phyloP scores from a whole-genome alignment of 2,888 invertebrate species.

The Stenodema calcarata region DNA sequence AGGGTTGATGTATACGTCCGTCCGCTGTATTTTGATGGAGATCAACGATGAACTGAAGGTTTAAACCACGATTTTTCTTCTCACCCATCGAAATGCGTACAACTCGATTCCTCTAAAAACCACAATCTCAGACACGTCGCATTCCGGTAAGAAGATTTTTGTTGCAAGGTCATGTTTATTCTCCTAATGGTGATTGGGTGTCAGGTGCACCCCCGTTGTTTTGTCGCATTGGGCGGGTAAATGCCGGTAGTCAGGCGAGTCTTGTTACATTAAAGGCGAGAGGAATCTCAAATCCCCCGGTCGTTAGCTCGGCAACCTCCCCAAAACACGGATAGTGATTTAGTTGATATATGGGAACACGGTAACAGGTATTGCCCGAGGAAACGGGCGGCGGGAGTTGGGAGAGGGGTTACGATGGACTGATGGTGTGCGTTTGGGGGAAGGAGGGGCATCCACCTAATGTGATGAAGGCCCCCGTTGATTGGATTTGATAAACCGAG shows the following conservation, averaged over 20 bases:
- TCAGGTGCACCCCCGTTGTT: not conserved
- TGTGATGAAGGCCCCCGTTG: constrained; percentile 41
- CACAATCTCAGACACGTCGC: too few species aligned
- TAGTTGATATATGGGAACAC: constrained; percentile 27
- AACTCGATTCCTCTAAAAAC: too few species aligned
- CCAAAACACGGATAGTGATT: constrained; percentile 24
- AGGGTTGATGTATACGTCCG: too few species aligned
- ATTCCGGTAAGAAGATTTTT: too few species aligned
- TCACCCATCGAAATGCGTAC: too few species aligned
- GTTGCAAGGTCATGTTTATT: too few species aligned
- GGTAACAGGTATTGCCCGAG: constrained; percentile 9
- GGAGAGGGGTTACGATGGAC: not conserved
- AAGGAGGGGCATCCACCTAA: constrained; percentile 20
- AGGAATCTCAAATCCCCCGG: not conserved
- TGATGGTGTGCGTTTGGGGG: not conserved
- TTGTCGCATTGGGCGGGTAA: not conserved
- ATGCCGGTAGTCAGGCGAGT: not conserved
- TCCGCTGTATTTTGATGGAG: too few species aligned
- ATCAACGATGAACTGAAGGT: too few species aligned
- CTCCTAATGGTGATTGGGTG: too few species aligned
- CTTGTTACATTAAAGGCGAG: not conserved
- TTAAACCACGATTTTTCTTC: too few species aligned
- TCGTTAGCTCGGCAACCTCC: not conserved
- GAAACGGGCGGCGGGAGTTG: not conserved
- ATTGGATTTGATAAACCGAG: constrained; percentile 43